Base-by-base conservation (phyloP, 2,797 vertebrate species). In the Lepilemur ruficaudatus region DNA sequence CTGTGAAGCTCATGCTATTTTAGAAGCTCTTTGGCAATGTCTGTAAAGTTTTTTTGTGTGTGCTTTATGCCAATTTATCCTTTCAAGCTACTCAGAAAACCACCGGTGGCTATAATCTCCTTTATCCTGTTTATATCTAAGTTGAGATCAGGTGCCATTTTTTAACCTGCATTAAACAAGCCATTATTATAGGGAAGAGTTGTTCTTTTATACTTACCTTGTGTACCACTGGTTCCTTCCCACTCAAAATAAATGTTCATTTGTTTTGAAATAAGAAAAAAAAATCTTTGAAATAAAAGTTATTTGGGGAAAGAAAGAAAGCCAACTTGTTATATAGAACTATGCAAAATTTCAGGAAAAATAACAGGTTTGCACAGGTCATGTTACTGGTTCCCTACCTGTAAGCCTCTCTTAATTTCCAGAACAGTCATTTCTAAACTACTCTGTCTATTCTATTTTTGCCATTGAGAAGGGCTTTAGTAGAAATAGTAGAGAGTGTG, bases 211-310 rank as follows among this genome's bases (percentile, higher is more conserved):
- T 88, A 41, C 30, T 86, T 94, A 52, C 28, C 35, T 12, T 48
- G 10, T 69, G 63, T 7, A 73, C n/a, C 43, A 73, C 35, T 70
- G 72, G 52, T 18, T 87, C 18, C 61, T 67, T 25, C 11, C n/a
- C 12, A 65, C 18, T 41, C 32, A 35, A 50, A 73, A 70, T 78
- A 85, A 70, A 50, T 85, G 72, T 85, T 55, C 57, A 48, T 59
- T 75, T 76, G 41, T 78, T 97, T 87, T 93, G 30, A 89, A 86
- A 70, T 83, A 78, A 69, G 52, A 63, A 81, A 94, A 63, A 55
- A 55, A 91, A 67, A 67, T 41, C 20, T 82, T 90, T 67, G 41
- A 76, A 86, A 46, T 93, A 48, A 90, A 82, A 76, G 12, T 65
- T 61, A 41, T 41, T 93, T 73, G 59, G 55, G 76, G 69, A 82